phyloP scores from a whole-genome alignment of 2,888 invertebrate genomes.

The Melinopterus prodromus region DNA sequence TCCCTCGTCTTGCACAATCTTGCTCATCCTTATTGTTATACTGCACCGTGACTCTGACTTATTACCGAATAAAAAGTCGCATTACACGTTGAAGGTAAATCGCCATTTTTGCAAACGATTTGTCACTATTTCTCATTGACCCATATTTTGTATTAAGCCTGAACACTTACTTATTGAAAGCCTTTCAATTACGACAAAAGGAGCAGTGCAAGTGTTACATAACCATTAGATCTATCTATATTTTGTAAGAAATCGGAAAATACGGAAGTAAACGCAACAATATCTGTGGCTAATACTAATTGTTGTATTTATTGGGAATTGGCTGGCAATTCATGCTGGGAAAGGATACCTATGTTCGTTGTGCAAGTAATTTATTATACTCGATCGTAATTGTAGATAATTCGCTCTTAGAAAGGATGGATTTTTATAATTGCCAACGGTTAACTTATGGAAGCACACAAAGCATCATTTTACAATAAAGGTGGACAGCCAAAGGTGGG shows the following conservation, averaged over 20 bases:
- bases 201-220: not conserved
- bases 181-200: not conserved
- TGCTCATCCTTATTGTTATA: not conserved
- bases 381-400: not conserved
- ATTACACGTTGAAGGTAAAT: not conserved
- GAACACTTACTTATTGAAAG: not conserved
- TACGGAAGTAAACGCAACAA: not conserved
- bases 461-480: not conserved
- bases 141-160: not conserved
- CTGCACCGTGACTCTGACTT: not conserved
- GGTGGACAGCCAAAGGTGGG: not conserved
- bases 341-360: not conserved
- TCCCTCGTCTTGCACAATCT: not conserved
- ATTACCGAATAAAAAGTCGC: not conserved
- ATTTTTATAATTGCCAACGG: not conserved
- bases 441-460: not conserved
- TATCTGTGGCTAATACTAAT: not conserved
- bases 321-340: not conserved
- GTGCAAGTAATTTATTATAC: not conserved
- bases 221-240: not conserved
- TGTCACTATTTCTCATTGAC: not conserved
- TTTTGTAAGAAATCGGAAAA: not conserved
- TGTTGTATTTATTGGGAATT: not conserved
- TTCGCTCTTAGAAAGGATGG: not conserved
- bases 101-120: not conserved